phyloP scores from a whole-genome alignment of 1,140 invertebrate genomes.

The Maniola jurtina region DNA sequence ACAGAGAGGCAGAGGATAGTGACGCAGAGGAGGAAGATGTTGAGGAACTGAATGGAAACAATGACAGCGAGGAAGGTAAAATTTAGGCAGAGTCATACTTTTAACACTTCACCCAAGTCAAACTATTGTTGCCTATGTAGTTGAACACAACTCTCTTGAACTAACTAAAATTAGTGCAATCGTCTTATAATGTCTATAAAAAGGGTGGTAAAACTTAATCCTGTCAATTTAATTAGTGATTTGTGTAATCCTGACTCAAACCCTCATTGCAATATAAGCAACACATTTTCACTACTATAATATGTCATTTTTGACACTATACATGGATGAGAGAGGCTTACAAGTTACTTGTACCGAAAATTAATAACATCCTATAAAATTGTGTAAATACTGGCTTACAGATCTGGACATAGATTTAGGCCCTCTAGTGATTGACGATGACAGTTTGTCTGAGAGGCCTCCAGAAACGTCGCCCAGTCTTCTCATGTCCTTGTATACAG shows the following conservation, averaged over 20 bases:
- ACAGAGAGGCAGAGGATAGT: constrained; percentile 85
- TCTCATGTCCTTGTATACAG: constrained; percentile 70
- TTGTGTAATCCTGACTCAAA: too few relatives aligned
- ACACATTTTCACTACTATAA: too few relatives aligned
- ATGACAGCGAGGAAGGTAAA: constrained; percentile 83
- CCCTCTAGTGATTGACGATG: constrained; percentile 66
- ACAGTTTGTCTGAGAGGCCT: constrained; percentile 54
- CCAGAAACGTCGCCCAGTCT: constrained; percentile 64
- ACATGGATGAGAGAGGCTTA: too few relatives aligned
- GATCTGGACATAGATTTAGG: constrained; percentile 74
- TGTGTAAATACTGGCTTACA: constrained; percentile 52
- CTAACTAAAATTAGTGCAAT: too few relatives aligned
- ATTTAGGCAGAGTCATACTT: background rate
- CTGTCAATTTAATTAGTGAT: too few relatives aligned
- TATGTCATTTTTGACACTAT: too few relatives aligned
- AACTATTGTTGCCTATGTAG: background rate
- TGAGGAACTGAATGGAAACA: constrained; percentile 86
- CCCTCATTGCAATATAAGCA: too few relatives aligned
- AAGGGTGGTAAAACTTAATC: too few relatives aligned
- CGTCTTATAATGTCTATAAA: too few relatives aligned
- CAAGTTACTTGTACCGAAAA: background rate
- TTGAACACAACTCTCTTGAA: background rate
- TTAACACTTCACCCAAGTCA: too few relatives aligned
- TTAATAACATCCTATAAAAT: background rate
- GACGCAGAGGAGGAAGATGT: constrained; percentile 87